Conservation (phyloP, 2,797 vertebrate genomes). For the Lophius americanus region DNA sequence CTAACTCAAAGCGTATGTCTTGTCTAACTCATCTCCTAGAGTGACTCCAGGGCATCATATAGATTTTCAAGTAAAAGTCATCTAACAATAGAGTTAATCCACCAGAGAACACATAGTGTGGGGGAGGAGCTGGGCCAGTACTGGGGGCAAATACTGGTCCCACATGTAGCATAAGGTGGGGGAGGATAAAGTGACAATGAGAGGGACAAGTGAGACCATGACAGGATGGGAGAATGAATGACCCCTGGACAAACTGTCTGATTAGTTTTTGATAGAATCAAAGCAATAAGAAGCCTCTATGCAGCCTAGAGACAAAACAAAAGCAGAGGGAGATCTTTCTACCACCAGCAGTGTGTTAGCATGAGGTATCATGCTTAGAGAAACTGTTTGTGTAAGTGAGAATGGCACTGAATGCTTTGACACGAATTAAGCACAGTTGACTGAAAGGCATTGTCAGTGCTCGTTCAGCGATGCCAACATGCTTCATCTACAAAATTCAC, state of each 20-base stretch:
- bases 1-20: slow-evolving; percentile 12
- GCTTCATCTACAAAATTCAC: slow-evolving; percentile 23
- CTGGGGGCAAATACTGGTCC: slow-evolving; percentile 39
- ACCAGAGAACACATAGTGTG: slow-evolving; percentile 46
- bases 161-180: slow-evolving; percentile 49
- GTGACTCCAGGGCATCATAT: slow-evolving; percentile 45
- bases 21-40: slow-evolving; percentile 39
- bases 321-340: slow-evolving; percentile 23
- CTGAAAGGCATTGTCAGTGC: slow-evolving; percentile 31
- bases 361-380: slow-evolving; percentile 12
- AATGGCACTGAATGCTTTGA: slow-evolving; percentile 26
- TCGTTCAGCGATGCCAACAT: slow-evolving; percentile 14
- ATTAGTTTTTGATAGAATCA: slow-evolving; percentile 42
- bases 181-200: slow-evolving; percentile 20
- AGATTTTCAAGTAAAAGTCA: slow-evolving; percentile 46
- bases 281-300: slow-evolving; percentile 40
- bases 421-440: slow-evolving; percentile 40
- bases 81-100: slow-evolving; percentile 66
- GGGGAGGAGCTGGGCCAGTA: slow-evolving; percentile 49
- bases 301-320: slow-evolving; percentile 4
- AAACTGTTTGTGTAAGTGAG: slow-evolving; percentile 20
- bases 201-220: slow-evolving; percentile 23
- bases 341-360: slow-evolving; percentile 13
- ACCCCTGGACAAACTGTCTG: slow-evolving; percentile 20
- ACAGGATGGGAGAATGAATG: slow-evolving; percentile 13